phyloP scores from a whole-genome alignment of 2,113 vertebrate genomes.

The Coracopsis vasa region DNA sequence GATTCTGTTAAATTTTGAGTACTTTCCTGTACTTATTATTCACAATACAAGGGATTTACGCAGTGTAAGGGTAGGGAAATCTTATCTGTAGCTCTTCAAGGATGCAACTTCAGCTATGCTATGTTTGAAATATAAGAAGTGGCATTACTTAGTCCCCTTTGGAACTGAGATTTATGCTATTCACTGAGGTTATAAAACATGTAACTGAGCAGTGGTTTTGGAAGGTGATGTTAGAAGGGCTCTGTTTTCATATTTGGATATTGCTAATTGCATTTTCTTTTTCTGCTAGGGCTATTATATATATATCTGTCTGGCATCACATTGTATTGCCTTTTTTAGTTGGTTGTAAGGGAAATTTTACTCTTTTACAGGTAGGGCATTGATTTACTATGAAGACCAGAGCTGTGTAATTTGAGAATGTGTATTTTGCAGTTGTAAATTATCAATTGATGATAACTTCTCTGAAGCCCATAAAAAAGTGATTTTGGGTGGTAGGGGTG shows the following conservation, averaged over 20 bases:
- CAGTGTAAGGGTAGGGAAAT: background rate
- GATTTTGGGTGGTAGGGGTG: background rate
- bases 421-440: constrained; percentile 14
- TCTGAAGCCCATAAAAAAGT: background rate
- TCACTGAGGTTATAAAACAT: background rate
- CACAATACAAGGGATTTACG: background rate
- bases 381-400: background rate
- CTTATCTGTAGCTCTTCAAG: background rate
- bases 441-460: background rate
- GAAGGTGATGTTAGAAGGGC: background rate
- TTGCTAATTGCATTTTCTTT: background rate
- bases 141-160: background rate
- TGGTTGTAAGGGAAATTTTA: background rate
- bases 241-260: background rate
- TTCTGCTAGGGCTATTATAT: background rate
- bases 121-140: background rate
- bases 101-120: rapidly evolving
- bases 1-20: background rate
- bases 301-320: background rate
- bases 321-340: background rate
- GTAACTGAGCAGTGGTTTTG: background rate
- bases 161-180: background rate
- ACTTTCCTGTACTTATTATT: background rate
- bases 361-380: background rate
- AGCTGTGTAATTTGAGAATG: background rate